Evolutionary conservation across 2,797 vertebrate species (phyloP), one percentile per base, ranked within the genome.

Genomic region (Phalloptychus januarius): DNA sequence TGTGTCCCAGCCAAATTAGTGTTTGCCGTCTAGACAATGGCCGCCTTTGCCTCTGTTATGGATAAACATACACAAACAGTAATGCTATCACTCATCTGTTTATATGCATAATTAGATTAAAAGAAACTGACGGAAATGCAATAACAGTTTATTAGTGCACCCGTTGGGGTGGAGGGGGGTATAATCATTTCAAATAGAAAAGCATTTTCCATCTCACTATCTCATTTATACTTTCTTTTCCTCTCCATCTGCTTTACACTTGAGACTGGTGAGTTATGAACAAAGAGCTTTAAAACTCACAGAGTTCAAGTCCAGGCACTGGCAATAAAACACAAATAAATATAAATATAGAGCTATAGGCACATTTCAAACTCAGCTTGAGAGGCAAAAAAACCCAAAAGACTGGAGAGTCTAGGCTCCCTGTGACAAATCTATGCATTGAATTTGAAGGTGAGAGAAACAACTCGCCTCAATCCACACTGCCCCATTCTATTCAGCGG

Each of bases 101-200:
- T 94, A 95, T 94, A 93, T 94, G 92, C 87, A 89, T 94, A 90
- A 96, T 96, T 92, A 91, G 93, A 95, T 96, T 95, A 95, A 95
- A 93, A 94, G 88, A 90, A 93, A 92, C 90, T 92, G 92, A 95
- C 89, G 88, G 90, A 94, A 95, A 95, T 94, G 93, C 90, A 96
- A 95, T 96, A 95, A 94, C 80, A 87, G 90, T 94, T 89, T 95
- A 95, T 96, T 95, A 95, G 93, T 91, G 91, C 85, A 79, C 74
- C 86, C 90, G 76, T 92, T 91, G 79, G 89, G 85, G 83, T n/a
- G 90, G 87, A 90, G 31, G 2, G 1, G 11, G 11, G 52, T 28
- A 92, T 94, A 94, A 95, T 94, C 91, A 89, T 94, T 95, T 94
- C 92, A 92, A 93, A 94, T 87, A 92, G 91, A 92, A 92, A 92